Percentiles rank a stretch among this genome's conserved stretches.
Conservation (phyloP, 1,140 invertebrate genomes). For the Drosophila elegans region DNA sequence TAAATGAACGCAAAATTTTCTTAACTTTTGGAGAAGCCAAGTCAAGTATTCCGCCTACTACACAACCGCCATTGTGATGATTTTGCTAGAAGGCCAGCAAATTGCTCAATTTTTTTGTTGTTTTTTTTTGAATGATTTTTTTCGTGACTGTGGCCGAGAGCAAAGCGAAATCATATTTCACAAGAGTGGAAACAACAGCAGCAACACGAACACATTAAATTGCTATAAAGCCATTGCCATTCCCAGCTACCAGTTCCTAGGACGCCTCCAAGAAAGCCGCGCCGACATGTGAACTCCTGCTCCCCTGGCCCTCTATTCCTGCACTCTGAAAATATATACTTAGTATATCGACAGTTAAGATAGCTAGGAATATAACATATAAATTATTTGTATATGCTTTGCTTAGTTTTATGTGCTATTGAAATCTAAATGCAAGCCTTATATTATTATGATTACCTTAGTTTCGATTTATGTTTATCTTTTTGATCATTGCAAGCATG, state of each 20-base stretch:
- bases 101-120: slow-evolving; percentile 48
- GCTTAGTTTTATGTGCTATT: too few relatives aligned
- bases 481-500: too few relatives aligned
- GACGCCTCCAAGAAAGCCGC: slow-evolving; percentile 30
- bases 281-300: slow-evolving; percentile 44
- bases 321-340: neutral
- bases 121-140: slow-evolving; percentile 30
- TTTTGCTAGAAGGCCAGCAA: slow-evolving; percentile 61
- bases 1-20: slow-evolving; percentile 30
- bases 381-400: too few relatives aligned
- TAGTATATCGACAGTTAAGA: too few relatives aligned
- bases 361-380: too few relatives aligned
- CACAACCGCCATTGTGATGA: slow-evolving; percentile 29
- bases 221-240: slow-evolving; percentile 72
- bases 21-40: slow-evolving; percentile 16
- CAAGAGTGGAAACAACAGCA: slow-evolving; percentile 39
- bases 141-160: slow-evolving; percentile 15
- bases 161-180: slow-evolving; percentile 71
- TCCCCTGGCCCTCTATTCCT: neutral
- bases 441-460: too few relatives aligned
- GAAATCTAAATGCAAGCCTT: too few relatives aligned
- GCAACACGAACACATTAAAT: slow-evolving; percentile 67
- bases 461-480: too few relatives aligned
- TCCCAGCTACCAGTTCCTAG: slow-evolving; percentile 7
- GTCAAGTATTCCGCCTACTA: slow-evolving; percentile 27